Base-by-base conservation (phyloP, 2,888 invertebrate species). In the Xestia rhomboidea region DNA sequence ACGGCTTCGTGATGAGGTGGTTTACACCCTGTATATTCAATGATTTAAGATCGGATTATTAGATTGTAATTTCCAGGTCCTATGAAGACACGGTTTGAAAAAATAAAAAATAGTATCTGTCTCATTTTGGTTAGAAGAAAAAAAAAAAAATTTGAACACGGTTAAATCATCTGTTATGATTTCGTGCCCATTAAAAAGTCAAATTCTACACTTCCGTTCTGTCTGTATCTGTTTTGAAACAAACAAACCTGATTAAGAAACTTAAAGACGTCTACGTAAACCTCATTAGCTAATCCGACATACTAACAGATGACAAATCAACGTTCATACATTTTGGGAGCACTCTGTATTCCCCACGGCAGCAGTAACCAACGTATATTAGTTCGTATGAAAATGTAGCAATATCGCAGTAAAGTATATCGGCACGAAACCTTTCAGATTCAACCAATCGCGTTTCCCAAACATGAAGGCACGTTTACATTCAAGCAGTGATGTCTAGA, bases 381-480 rank as follows among this genome's bases (percentile, higher is more conserved):
- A 34, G 34, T 34, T 34, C 24, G 34, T 34, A 66, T 66, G 64
- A 34, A 70, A 60, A 66, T 46, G 24, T 67, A 27, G 44, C 38
- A 69, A 38, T 66, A 69, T 67, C 21, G 49, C 11, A n/a, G 38
- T 51, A 49, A 49, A 49, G 21, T n/a, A 54, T 60, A 10, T 62
- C 13, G 21, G n/a, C 46, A 46, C 46, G 75, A 80, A 80, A 54
- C 75, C 81, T 80, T 74, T 46, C n/a, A 81, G 38, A 13, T 60
- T 66, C 38, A 67, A 46, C 27, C n/a, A 24, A 64, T 30, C 27
- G 18, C 18, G 21, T 51, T 69, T n/a, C 15, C 62, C 34, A 27
- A 41, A 6, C 21, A 18, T 6, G 27, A 44, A 51, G 44, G 30
- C 38, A 27, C 51, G 27, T 57, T 51, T 66, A 60, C 24, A 44